phyloP scores from a whole-genome alignment of 2,888 invertebrate genomes.

The Terebella lapidaria region DNA sequence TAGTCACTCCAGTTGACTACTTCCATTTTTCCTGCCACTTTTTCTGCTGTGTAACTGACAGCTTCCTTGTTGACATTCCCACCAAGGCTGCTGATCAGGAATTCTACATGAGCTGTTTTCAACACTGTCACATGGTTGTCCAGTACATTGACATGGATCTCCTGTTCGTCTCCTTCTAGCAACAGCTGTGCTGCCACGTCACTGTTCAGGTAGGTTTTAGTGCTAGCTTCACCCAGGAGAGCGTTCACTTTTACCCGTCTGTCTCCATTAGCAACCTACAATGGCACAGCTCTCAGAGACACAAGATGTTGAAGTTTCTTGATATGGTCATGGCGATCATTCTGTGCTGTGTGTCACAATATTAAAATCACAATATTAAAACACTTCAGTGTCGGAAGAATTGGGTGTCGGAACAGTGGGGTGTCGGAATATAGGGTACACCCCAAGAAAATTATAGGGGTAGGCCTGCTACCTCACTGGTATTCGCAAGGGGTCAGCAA shows the following conservation, averaged over 20 bases:
- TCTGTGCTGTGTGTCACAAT: too few relatives aligned
- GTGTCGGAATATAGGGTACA: too few relatives aligned
- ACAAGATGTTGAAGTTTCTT: too few relatives aligned
- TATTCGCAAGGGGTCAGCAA: too few relatives aligned
- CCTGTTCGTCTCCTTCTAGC: background rate
- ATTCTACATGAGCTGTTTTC: slow-evolving; percentile 4
- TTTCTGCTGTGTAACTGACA: slow-evolving; percentile 6
- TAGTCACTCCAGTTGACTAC: slow-evolving; percentile 10
- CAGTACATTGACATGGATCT: slow-evolving; percentile 6
- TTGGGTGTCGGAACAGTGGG: too few relatives aligned
- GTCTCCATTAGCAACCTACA: too few relatives aligned
- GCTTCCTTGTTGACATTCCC: slow-evolving; percentile 3
- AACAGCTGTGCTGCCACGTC: background rate
- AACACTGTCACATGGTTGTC: slow-evolving; percentile 3
- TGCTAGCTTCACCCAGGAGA: slow-evolving; percentile 4
- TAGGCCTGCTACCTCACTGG: too few relatives aligned
- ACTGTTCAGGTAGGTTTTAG: background rate
- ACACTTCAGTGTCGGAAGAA: too few relatives aligned
- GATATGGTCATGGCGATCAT: too few relatives aligned
- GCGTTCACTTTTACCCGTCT: slow-evolving; percentile 1
- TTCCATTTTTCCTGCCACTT: slow-evolving; percentile 9
- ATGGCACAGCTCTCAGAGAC: too few relatives aligned
- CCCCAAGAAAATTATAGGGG: too few relatives aligned
- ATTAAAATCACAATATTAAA: too few relatives aligned
- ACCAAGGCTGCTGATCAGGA: slow-evolving; percentile 10